Evolutionary conservation across 2,888 invertebrate genomes (phyloP).

Genomic region (Cremastinae sp.): DNA sequence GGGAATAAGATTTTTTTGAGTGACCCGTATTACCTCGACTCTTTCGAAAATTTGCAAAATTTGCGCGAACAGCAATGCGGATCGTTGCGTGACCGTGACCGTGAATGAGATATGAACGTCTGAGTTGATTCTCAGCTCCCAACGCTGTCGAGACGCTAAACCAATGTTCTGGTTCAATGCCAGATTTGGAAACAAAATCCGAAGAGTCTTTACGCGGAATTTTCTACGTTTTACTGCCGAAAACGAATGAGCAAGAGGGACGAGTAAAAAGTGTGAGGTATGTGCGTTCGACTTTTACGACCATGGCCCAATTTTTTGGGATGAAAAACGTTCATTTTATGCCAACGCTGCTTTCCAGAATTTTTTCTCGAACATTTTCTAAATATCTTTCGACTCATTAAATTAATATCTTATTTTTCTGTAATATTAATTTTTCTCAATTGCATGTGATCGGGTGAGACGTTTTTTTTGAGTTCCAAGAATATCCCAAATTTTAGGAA

Average conservation of each 20-base stretch:
- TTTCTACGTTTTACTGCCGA: slow-evolving; percentile 19
- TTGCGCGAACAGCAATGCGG: slow-evolving; percentile 20
- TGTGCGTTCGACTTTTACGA: slow-evolving; percentile 3
- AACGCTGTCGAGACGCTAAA: not conserved
- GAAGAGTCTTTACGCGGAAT: slow-evolving; percentile 1
- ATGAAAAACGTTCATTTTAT: slow-evolving; percentile 11
- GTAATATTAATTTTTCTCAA: too few species aligned
- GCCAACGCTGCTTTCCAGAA: slow-evolving; percentile 12
- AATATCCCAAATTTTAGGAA: too few species aligned
- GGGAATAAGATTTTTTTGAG: not conserved
- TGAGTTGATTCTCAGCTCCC: not conserved
- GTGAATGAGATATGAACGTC: slow-evolving; percentile 31
- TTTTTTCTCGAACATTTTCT: too few species aligned
- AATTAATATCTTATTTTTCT: not conserved
- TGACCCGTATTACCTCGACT: slow-evolving; percentile 9
- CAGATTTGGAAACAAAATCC: slow-evolving; percentile 35
- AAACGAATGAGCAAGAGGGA: not conserved
- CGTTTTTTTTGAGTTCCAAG: too few species aligned
- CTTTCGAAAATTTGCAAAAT: slow-evolving; percentile 12
- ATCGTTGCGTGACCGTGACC: slow-evolving; percentile 51
- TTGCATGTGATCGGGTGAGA: too few species aligned
- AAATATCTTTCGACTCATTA: not conserved
- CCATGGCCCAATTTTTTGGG: slow-evolving; percentile 46
- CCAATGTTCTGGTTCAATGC: slow-evolving; percentile 46
- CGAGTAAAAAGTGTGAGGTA: slow-evolving; percentile 1